A percentile compares a stretch with the other conserved stretches of the same genome.
Conservation (phyloP, 2,113 vertebrate genomes). For the Oncorhynchus keta region DNA sequence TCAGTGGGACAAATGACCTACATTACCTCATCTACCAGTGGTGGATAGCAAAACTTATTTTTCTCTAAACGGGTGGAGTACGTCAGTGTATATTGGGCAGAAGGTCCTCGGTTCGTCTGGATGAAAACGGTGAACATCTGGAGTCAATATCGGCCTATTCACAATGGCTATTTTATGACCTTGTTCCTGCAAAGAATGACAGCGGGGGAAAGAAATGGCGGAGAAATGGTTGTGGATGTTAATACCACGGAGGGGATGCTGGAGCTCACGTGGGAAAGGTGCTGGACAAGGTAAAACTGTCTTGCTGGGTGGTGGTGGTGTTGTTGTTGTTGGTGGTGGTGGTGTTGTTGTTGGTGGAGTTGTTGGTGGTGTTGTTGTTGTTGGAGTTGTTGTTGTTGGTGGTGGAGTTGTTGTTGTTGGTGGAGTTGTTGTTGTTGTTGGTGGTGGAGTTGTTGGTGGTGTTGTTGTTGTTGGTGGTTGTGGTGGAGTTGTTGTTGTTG, state of each 20-base stretch:
- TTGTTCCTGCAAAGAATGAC: conserved; percentile 44
- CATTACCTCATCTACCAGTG: neutral
- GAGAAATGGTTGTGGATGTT: conserved; percentile 51
- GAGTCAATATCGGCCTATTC: neutral
- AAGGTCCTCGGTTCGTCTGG: no score
- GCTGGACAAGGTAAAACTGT: conserved; percentile 44
- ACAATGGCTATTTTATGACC: neutral
- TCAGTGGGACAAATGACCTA: conserved; percentile 20
- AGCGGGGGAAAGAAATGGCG: conserved; percentile 50
- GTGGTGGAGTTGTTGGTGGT: no score
- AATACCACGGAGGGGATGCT: conserved; percentile 46
- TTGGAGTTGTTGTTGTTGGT: no score
- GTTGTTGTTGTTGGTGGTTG: no score
- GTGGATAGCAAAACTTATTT: neutral
- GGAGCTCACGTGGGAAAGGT: conserved; percentile 36
- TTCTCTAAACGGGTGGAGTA: neutral
- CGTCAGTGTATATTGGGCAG: no score
- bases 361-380: no score
- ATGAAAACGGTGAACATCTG: neutral
- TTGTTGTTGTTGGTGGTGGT: no score
- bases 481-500: no score
- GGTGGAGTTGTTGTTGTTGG: no score
- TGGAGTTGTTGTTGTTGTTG: no score
- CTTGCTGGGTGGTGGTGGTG: neutral
- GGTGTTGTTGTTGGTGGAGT: no score